Percentiles rank a stretch among this genome's conserved stretches.
Evolutionary conservation across 2,888 invertebrate genomes (phyloP).

Genomic region (Chrysodeixis includens): DNA sequence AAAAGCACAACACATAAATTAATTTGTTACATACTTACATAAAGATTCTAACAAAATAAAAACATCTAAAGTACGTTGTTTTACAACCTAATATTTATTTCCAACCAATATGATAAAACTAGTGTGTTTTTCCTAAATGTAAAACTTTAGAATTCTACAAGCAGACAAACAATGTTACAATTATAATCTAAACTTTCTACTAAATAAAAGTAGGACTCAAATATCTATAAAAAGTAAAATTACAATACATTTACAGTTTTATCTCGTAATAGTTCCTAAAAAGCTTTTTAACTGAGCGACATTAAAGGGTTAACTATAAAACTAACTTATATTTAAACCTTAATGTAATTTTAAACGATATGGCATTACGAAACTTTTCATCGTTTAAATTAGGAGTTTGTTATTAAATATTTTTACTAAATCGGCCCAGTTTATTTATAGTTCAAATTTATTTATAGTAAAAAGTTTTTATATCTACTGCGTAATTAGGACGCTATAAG

Average conservation of each 20-base stretch:
- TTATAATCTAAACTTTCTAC: no score
- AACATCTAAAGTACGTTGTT: no score
- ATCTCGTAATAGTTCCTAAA: neutral
- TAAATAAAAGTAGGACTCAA: neutral
- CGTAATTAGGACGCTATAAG: no score
- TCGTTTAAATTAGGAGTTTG: neutral
- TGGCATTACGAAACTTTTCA: neutral
- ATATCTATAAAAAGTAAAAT: neutral
- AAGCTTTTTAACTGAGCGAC: neutral
- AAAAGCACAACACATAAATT: no score
- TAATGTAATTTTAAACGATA: neutral
- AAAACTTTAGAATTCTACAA: no score
- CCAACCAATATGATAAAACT: no score
- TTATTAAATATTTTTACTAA: conserved; percentile 3
- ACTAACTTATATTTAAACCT: neutral
- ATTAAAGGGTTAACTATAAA: conserved; percentile 1
- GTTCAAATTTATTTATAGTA: neutral
- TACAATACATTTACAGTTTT: neutral
- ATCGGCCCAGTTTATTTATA: neutral
- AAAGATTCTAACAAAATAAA: no score
- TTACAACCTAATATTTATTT: no score
- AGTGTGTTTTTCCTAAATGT: no score
- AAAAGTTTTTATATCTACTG: no score
- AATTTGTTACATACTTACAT: no score
- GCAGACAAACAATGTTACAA: no score